phyloP scores from a whole-genome alignment of 2,888 invertebrate species.

The Odontocerum albicorne region DNA sequence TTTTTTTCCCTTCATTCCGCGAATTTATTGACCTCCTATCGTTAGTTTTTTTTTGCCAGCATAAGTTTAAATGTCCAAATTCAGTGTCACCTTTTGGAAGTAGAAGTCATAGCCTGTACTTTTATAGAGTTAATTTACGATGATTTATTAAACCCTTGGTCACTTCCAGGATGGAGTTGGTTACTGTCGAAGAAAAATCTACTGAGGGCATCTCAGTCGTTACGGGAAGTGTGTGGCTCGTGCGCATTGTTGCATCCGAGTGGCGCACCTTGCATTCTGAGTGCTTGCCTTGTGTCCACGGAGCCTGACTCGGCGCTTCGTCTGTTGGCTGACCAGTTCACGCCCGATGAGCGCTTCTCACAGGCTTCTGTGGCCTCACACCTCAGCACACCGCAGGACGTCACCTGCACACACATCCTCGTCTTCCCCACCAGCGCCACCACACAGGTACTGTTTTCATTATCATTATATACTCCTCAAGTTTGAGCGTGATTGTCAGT shows the following conservation, averaged over 20 bases:
- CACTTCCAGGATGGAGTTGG: constrained; percentile 87
- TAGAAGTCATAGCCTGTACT: no score
- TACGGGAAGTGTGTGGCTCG: constrained; percentile 89
- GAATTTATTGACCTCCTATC: no score
- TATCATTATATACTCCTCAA: no score
- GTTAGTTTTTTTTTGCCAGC: background rate
- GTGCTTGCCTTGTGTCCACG: constrained; percentile 96
- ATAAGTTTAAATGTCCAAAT: no score
- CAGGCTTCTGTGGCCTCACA: constrained; percentile 87
- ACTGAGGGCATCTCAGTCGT: constrained; percentile 79
- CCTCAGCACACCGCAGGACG: constrained; percentile 93
- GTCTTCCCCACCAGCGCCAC: constrained; percentile 98
- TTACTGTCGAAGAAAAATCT: constrained; percentile 90
- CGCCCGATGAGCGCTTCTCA: constrained; percentile 91
- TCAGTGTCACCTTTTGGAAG: no score
- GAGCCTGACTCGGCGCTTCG: constrained; percentile 88
- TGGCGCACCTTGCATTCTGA: constrained; percentile 88
- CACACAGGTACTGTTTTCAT: constrained; percentile 87
- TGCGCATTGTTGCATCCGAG: constrained; percentile 81
- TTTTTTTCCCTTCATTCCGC: no score
- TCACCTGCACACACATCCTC: constrained; percentile 95
- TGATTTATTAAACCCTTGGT: no score
- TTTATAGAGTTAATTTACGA: no score
- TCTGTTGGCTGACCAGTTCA: constrained; percentile 92
- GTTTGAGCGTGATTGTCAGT: no score